These are phyloP conservation scores for Fundulus diaphanus DNA, from an alignment of 2,797 vertebrate species.

Conservation along the genomic window DNA sequence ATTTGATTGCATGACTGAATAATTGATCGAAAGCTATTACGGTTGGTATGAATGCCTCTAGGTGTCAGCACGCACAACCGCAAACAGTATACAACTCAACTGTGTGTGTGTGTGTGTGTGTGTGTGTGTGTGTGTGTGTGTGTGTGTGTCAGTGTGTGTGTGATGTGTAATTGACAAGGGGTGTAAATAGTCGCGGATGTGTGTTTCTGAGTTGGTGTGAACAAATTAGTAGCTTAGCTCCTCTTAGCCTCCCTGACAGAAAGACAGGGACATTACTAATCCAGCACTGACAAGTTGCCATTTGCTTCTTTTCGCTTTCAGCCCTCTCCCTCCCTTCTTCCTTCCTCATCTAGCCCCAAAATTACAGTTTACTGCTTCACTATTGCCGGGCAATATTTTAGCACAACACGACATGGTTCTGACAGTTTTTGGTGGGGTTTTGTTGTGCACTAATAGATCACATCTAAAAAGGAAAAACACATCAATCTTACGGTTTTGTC, in stretches of 20 bases:
- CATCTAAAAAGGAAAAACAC: neutral
- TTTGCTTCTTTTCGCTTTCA: constrained; percentile 29
- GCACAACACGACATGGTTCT: constrained; percentile 2
- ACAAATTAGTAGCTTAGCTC: constrained; percentile 70
- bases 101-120: neutral
- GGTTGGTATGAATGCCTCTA: constrained; percentile 49
- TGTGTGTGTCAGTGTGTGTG: neutral
- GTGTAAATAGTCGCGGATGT: constrained; percentile 34
- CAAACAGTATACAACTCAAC: constrained; percentile 1
- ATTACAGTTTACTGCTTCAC: constrained; percentile 46
- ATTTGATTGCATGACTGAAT: constrained; percentile 68
- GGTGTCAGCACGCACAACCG: constrained; percentile 32
- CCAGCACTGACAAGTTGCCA: constrained; percentile 66
- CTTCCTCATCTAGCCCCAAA: constrained; percentile 24
- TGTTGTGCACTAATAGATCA: neutral
- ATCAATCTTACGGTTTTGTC: neutral
- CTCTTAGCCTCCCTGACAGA: constrained; percentile 68
- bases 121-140: neutral
- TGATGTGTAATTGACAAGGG: constrained; percentile 1
- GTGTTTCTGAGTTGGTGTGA: constrained; percentile 39
- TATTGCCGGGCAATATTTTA: constrained; percentile 17
- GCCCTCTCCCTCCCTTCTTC: neutral
- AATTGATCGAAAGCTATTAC: constrained; percentile 68
- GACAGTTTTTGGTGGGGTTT: neutral
- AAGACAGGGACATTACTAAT: constrained; percentile 75